A percentile compares a stretch with the other conserved stretches of the same genome.
phyloP scores from a whole-genome alignment of 2,797 vertebrate genomes.

The Danio tinwini region DNA sequence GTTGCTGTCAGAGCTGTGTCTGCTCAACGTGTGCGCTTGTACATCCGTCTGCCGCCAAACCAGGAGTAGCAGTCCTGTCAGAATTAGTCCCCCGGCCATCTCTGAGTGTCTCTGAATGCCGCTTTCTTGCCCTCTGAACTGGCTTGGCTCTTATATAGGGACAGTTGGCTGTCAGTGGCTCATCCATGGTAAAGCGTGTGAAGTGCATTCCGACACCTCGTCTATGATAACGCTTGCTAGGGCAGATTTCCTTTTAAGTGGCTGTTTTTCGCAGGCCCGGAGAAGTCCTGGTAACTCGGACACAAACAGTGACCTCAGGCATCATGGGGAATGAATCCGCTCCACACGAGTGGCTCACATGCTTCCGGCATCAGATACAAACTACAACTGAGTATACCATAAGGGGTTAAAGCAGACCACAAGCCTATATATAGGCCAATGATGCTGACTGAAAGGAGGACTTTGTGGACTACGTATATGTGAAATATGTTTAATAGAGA shows the following conservation, averaged over 20 bases:
- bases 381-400: conserved; percentile 62
- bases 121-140: conserved; percentile 39
- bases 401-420: conserved; percentile 58
- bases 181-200: conserved; percentile 77
- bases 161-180: conserved; percentile 65
- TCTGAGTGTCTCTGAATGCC: conserved; percentile 56
- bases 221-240: conserved; percentile 72
- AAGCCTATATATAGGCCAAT: conserved; percentile 42
- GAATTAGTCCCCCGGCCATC: conserved; percentile 74
- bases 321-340: conserved; percentile 67
- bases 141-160: conserved; percentile 70
- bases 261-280: conserved; percentile 70
- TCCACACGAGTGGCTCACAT: conserved; percentile 63
- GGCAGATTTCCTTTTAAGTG: conserved; percentile 85
- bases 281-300: conserved; percentile 55
- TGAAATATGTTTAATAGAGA: no score
- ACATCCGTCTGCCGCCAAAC: conserved; percentile 73
- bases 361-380: conserved; percentile 54
- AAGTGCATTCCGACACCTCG: conserved; percentile 85
- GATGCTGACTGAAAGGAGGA: background rate
- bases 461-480: conserved; percentile 6
- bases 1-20: conserved; percentile 72
- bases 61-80: conserved; percentile 77
- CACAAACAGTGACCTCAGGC: conserved; percentile 69
- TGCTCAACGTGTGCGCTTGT: conserved; percentile 70